Conservation (phyloP, 2,888 invertebrate species). For the Mythimna ferrago region DNA sequence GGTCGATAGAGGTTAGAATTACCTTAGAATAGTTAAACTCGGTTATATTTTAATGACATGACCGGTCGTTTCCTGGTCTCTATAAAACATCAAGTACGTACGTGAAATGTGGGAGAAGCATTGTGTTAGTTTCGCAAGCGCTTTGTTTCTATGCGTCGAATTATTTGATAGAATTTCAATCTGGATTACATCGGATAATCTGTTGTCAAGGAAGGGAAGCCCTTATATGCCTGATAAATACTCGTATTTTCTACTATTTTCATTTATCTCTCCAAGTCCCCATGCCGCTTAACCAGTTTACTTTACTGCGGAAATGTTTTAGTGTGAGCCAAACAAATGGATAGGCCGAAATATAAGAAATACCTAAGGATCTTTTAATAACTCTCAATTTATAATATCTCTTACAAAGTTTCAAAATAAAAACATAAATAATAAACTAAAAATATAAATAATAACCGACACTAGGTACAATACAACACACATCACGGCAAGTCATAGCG, state of each 20-base stretch:
- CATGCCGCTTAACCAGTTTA: too few species aligned
- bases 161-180: slow-evolving; percentile 20
- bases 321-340: background rate
- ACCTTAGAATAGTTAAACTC: slow-evolving; percentile 78
- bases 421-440: too few species aligned
- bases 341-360: too few species aligned
- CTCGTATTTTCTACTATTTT: too few species aligned
- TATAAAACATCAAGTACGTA: slow-evolving; percentile 42
- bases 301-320: background rate
- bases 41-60: slow-evolving; percentile 64
- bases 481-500: too few species aligned
- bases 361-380: too few species aligned
- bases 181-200: slow-evolving; percentile 1
- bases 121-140: slow-evolving; percentile 45
- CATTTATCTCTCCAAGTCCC: too few species aligned
- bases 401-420: background rate
- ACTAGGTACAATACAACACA: too few species aligned
- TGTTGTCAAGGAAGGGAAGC: background rate
- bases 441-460: too few species aligned
- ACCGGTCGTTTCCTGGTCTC: slow-evolving; percentile 66
- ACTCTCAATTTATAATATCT: background rate
- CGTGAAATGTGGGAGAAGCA: slow-evolving; percentile 19
- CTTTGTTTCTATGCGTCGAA: background rate
- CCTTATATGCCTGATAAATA: background rate
- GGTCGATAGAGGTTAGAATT: slow-evolving; percentile 78